Percentiles rank a stretch among this genome's conserved stretches.
Evolutionary conservation across 1,140 invertebrate genomes (phyloP).

Genomic region (Lithobius niger): DNA sequence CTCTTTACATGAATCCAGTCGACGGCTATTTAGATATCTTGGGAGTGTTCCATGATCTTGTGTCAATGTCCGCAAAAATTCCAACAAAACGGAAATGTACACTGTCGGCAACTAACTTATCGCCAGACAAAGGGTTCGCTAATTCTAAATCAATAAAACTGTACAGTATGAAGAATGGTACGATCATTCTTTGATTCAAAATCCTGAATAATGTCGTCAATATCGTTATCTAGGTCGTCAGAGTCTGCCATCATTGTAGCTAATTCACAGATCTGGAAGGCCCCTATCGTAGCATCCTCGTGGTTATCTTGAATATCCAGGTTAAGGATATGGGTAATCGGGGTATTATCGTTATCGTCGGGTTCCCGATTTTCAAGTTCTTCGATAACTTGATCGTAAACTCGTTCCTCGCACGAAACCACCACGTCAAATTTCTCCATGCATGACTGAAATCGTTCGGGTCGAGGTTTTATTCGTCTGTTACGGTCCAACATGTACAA

Average conservation of each 20-base stretch:
- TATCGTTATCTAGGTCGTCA: slow-evolving; percentile 94
- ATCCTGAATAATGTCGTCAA: slow-evolving; percentile 90
- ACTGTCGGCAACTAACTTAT: too few species aligned
- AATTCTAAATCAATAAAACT: slow-evolving; percentile 75
- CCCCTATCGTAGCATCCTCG: slow-evolving; percentile 98
- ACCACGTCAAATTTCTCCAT: slow-evolving; percentile 91
- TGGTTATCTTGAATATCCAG: slow-evolving; percentile 99
- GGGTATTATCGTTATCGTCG: slow-evolving; percentile 42
- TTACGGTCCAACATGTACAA: slow-evolving; percentile 98
- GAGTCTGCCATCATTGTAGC: slow-evolving; percentile 75
- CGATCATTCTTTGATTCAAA: slow-evolving; percentile 82
- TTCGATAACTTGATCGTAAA: slow-evolving; percentile 86
- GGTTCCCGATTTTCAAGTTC: slow-evolving; percentile 38
- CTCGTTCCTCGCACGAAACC: slow-evolving; percentile 94
- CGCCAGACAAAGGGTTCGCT: too few species aligned
- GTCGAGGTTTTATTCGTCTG: slow-evolving; percentile 80
- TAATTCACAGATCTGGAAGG: slow-evolving; percentile 94
- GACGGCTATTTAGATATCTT: too few species aligned
- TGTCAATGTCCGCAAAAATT: too few species aligned
- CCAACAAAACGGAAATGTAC: too few species aligned
- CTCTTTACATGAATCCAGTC: too few species aligned
- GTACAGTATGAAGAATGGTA: slow-evolving; percentile 79
- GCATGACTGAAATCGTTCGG: slow-evolving; percentile 85
- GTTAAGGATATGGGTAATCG: slow-evolving; percentile 95
- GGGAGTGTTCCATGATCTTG: too few species aligned